Conservation (phyloP, 2,888 invertebrate species). For the Spilosoma lubricipeda region DNA sequence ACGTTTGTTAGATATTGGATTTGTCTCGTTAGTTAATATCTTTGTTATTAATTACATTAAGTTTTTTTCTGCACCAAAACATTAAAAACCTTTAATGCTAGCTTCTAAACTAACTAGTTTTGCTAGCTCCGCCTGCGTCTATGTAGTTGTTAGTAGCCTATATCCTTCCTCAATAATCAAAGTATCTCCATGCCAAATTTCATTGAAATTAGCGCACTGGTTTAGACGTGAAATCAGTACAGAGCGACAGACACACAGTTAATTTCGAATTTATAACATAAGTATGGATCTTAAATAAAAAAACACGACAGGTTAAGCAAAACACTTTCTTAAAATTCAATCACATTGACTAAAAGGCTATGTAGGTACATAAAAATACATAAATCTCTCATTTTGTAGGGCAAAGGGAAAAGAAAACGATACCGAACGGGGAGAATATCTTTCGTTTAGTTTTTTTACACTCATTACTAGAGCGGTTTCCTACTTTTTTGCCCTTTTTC, state of each 20-base stretch:
- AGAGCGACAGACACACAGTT: too few relatives aligned
- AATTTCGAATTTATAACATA: too few relatives aligned
- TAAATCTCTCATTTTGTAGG: constrained; percentile 55
- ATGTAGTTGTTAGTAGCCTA: too few relatives aligned
- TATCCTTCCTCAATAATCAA: too few relatives aligned
- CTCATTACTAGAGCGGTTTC: constrained; percentile 84
- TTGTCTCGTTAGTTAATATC: too few relatives aligned
- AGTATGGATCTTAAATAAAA: background rate
- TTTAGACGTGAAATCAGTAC: too few relatives aligned
- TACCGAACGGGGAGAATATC: constrained; percentile 67
- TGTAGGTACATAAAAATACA: constrained; percentile 9
- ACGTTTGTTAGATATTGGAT: background rate
- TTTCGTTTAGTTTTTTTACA: constrained; percentile 77
- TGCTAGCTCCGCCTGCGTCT: too few relatives aligned
- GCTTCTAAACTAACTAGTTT: too few relatives aligned
- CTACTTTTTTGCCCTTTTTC: constrained; percentile 82
- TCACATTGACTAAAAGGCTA: background rate
- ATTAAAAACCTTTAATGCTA: too few relatives aligned
- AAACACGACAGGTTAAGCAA: background rate
- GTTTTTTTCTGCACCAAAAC: background rate
- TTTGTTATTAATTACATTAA: background rate
- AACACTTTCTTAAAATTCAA: background rate
- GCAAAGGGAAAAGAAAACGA: constrained; percentile 61
- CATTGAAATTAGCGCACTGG: too few relatives aligned
- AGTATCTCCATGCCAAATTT: too few relatives aligned